A percentile compares a stretch with the other conserved stretches of the same genome.
Conservation (phyloP, 2,888 invertebrate genomes). For the Copidosoma aretas region DNA sequence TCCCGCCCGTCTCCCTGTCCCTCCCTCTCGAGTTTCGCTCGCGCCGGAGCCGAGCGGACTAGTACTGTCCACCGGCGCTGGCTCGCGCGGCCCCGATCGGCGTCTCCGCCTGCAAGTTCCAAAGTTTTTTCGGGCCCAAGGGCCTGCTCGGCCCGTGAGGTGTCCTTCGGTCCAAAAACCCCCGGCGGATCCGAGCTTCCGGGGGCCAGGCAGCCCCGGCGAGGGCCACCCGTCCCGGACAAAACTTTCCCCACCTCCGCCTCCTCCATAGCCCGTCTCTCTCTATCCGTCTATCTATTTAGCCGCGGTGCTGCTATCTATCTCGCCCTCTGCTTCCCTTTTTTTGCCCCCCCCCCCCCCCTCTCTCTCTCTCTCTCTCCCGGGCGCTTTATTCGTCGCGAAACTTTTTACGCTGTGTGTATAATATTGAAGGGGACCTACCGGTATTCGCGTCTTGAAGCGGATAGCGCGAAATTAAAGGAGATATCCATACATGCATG, state of each 20-base stretch:
- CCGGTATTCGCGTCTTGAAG: constrained; percentile 54
- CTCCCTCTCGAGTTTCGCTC: constrained; percentile 25
- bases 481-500: constrained; percentile 20
- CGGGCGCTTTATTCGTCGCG: constrained; percentile 58
- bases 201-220: no score
- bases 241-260: constrained; percentile 7
- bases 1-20: constrained; percentile 6
- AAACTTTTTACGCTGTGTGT: constrained; percentile 59
- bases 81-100: no score
- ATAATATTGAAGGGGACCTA: constrained; percentile 58
- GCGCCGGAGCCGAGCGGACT: background rate
- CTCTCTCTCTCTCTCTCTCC: constrained; percentile 44
- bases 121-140: no score
- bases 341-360: constrained; percentile 28
- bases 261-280: constrained; percentile 6
- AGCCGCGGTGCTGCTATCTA: constrained; percentile 27
- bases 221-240: no score
- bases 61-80: no score
- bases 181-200: no score
- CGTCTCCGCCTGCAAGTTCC: no score
- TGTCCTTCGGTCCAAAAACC: no score
- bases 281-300: constrained; percentile 16
- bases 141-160: no score
- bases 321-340: constrained; percentile 30
- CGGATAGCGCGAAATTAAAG: constrained; percentile 56